Conservation (phyloP, 2,888 invertebrate species). For the Dryadula phaetusa region DNA sequence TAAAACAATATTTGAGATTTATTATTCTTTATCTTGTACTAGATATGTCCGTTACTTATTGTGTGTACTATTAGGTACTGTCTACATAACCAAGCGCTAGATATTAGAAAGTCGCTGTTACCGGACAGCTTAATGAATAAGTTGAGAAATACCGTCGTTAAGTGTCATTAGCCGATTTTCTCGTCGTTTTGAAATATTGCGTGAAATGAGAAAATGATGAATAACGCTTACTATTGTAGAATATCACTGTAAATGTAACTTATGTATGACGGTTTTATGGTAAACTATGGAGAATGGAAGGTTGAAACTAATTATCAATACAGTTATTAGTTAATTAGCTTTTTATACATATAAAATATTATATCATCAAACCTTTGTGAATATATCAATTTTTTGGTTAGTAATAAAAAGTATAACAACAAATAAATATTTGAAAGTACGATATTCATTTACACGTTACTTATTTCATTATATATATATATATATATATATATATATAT, state of each 20-base stretch:
- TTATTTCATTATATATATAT: too few relatives aligned
- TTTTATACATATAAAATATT: neutral
- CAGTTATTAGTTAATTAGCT: neutral
- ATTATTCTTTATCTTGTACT: neutral
- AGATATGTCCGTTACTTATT: neutral
- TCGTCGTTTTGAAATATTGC: slow-evolving; percentile 43
- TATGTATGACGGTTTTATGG: neutral
- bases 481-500: too few relatives aligned
- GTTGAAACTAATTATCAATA: neutral
- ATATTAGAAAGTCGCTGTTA: slow-evolving; percentile 53
- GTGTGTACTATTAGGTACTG: slow-evolving; percentile 24
- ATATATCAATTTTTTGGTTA: too few relatives aligned
- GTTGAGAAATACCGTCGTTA: slow-evolving; percentile 54
- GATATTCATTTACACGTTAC: too few relatives aligned
- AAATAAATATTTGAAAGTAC: too few relatives aligned
- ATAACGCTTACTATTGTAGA: slow-evolving; percentile 33
- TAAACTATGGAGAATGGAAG: neutral
- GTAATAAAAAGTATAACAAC: too few relatives aligned
- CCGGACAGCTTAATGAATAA: slow-evolving; percentile 55
- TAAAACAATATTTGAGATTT: too few relatives aligned
- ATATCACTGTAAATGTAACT: neutral
- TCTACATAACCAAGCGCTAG: slow-evolving; percentile 37
- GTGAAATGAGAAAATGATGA: slow-evolving; percentile 44
- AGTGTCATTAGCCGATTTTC: slow-evolving; percentile 53
- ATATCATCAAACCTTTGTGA: too few relatives aligned